These are phyloP conservation scores for Edolisoma coerulescens DNA, from an alignment of 2,113 vertebrate genomes.

Conservation along the genomic window DNA sequence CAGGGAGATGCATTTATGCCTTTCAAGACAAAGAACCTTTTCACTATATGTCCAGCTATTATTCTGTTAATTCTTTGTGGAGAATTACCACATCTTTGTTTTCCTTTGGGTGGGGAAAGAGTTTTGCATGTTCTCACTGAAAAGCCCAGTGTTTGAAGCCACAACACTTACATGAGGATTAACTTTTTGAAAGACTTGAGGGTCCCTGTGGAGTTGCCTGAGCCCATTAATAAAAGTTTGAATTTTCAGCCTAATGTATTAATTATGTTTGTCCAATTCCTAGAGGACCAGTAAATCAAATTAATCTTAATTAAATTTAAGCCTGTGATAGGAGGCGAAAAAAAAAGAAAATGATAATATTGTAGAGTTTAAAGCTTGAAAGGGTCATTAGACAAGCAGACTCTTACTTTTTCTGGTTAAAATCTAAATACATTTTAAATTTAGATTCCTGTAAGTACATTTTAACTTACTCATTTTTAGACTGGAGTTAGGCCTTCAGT, in stretches of 20 bases:
- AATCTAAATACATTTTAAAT: neutral
- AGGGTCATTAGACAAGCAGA: neutral
- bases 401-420: neutral
- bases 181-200: neutral
- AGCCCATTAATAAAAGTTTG: neutral
- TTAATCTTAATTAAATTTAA: conserved; percentile 1
- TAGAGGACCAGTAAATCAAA: neutral
- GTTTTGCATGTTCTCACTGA: neutral
- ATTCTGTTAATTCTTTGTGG: neutral
- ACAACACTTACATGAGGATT: neutral
- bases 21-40: conserved; percentile 17
- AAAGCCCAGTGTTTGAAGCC: neutral
- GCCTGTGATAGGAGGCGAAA: neutral
- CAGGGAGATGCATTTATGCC: neutral
- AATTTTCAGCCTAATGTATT: neutral
- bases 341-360: neutral
- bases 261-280: neutral
- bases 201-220: neutral
- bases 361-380: neutral
- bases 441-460: neutral
- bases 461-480: neutral
- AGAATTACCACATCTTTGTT: neutral
- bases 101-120: neutral
- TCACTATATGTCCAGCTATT: neutral
- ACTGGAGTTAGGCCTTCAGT: neutral